A percentile compares a stretch with the other conserved stretches of the same genome.
Evolutionary conservation across 2,797 vertebrate genomes (phyloP).

Genomic region (Cygnus olor): DNA sequence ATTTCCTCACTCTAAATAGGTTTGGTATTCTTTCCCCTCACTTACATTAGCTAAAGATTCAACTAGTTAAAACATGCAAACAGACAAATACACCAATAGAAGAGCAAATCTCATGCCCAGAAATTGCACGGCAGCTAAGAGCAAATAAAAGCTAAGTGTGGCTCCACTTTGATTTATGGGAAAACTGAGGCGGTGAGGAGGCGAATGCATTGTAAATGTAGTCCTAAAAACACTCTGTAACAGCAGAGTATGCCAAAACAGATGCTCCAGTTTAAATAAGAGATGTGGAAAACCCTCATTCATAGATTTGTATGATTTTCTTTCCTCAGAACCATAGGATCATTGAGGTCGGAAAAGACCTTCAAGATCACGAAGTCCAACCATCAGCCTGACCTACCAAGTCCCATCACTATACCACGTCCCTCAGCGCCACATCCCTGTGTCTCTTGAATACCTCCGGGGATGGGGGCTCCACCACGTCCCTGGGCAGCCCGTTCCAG

Average conservation of each 20-base stretch:
- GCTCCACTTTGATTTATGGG: neutral
- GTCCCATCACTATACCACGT: neutral
- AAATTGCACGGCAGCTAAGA: neutral
- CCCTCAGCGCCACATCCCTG: neutral
- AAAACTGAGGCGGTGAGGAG: neutral
- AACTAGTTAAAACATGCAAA: conserved; percentile 50
- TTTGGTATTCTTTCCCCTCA: conserved; percentile 20
- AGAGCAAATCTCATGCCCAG: conserved; percentile 16
- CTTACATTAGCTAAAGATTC: conserved; percentile 4
- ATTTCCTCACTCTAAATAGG: conserved; percentile 56
- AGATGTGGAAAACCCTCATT: neutral
- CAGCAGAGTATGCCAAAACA: neutral
- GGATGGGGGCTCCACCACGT: neutral
- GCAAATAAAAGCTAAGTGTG: neutral
- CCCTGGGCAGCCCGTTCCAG: neutral
- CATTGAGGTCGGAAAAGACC: neutral
- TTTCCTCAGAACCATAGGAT: neutral
- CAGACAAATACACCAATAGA: conserved; percentile 7
- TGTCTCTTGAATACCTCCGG: no score
- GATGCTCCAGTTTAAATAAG: neutral
- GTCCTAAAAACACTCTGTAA: neutral
- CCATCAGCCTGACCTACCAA: neutral
- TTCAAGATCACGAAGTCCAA: neutral
- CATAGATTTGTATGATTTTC: neutral
- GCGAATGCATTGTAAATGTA: neutral